Conservation (phyloP, 1,140 invertebrate genomes). For the Temnothorax longispinosus region DNA sequence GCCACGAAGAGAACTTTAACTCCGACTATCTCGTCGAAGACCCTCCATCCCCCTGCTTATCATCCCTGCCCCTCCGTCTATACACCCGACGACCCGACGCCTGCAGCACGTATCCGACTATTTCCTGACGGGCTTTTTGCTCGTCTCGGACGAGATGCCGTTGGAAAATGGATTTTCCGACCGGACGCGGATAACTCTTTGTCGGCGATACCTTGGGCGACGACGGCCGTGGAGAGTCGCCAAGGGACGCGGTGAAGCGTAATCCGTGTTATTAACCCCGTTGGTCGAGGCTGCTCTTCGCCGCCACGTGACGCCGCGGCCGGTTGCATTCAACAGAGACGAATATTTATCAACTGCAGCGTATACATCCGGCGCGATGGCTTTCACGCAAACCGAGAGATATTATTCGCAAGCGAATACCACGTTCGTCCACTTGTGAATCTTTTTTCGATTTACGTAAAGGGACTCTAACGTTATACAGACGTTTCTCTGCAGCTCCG, state of each 20-base stretch:
- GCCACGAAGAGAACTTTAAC: conserved; percentile 63
- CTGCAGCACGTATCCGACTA: conserved; percentile 52
- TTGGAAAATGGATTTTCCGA: conserved; percentile 60
- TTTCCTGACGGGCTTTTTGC: conserved; percentile 40
- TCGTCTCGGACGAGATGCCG: conserved; percentile 36
- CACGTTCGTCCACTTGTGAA: not conserved
- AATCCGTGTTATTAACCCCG: conserved; percentile 59
- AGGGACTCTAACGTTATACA: not conserved
- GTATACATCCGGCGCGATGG: too few relatives aligned
- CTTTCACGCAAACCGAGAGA: not conserved
- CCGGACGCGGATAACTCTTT: conserved; percentile 56
- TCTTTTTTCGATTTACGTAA: not conserved
- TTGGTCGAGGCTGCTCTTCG: not conserved
- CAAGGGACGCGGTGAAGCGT: conserved; percentile 41
- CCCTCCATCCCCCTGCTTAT: not conserved
- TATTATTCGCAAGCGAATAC: not conserved
- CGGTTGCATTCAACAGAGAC: conserved; percentile 13
- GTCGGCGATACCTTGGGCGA: conserved; percentile 34
- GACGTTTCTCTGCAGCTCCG: not conserved
- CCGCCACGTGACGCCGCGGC: not conserved
- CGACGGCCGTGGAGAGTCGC: conserved; percentile 9
- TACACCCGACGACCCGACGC: not conserved
- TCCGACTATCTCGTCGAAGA: conserved; percentile 20
- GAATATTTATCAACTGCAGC: not conserved
- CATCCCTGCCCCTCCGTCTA: too few relatives aligned